Percentiles rank a stretch among this genome's conserved stretches.
Conservation (phyloP, 2,113 vertebrate genomes). For the Chroicocephalus ridibundus region DNA sequence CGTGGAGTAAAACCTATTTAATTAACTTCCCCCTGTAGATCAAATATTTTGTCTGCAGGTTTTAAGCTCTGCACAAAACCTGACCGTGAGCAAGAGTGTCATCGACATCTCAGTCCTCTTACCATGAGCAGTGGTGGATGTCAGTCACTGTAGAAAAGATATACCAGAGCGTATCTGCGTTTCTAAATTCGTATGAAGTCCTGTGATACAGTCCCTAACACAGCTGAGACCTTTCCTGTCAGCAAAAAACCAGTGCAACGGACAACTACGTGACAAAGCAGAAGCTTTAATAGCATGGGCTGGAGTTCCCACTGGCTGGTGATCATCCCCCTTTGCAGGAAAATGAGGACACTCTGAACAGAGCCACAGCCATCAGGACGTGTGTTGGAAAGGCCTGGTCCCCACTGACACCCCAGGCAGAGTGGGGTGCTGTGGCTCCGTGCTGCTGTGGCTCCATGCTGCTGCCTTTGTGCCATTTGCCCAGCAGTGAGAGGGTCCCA, state of each 20-base stretch:
- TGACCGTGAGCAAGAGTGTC: neutral
- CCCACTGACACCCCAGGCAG: neutral
- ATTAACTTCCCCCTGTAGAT: neutral
- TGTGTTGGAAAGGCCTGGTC: neutral
- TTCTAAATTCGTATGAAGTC: neutral
- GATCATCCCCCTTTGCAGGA: neutral
- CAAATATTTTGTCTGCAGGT: neutral
- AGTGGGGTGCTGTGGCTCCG: accelerated
- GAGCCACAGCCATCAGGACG: neutral
- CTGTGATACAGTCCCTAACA: neutral
- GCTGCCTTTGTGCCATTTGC: neutral
- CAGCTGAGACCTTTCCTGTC: neutral
- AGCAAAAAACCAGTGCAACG: neutral
- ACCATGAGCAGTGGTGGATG: neutral
- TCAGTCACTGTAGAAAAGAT: neutral
- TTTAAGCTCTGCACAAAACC: neutral
- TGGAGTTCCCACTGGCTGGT: neutral
- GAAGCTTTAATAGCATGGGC: neutral
- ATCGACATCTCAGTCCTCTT: neutral
- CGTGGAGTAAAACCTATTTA: neutral
- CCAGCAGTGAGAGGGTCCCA: neutral
- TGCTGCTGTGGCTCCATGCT: accelerated
- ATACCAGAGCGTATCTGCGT: neutral
- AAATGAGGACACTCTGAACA: neutral
- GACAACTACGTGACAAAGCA: neutral